phyloP scores from a whole-genome alignment of 2,113 vertebrate species.

The Aptenodytes patagonicus region DNA sequence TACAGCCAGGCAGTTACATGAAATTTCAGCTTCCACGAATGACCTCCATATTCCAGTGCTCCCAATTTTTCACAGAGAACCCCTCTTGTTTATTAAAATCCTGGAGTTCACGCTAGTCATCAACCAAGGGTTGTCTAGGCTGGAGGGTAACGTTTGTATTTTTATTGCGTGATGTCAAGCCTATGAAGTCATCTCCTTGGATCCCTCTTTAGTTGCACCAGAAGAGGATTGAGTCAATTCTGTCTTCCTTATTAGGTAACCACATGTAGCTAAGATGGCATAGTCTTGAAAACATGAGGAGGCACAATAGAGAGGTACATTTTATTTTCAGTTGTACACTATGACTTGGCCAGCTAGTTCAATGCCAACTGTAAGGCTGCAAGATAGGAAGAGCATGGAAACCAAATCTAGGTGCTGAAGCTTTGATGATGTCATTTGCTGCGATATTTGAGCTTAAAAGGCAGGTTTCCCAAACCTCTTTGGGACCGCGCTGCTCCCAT shows the following conservation, averaged over 20 bases:
- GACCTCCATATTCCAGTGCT: background rate
- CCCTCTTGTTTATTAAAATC: background rate
- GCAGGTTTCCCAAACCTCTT: background rate
- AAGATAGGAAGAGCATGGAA: background rate
- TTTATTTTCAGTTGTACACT: background rate
- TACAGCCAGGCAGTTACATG: background rate
- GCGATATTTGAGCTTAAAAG: background rate
- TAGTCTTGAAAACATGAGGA: background rate
- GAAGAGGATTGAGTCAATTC: background rate
- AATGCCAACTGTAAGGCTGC: background rate
- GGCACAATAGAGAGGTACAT: background rate
- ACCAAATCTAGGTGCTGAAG: background rate
- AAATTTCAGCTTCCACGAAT: background rate
- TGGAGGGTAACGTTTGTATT: background rate
- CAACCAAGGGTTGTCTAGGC: background rate
- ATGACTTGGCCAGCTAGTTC: background rate
- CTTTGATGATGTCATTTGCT: background rate
- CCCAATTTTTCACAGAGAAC: background rate
- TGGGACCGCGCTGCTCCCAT: rapidly evolving
- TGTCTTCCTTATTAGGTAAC: background rate
- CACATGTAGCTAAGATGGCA: background rate
- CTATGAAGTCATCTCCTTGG: background rate
- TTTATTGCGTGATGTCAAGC: background rate
- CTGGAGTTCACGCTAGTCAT: background rate
- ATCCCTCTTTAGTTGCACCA: background rate